A percentile compares a stretch with the other conserved stretches of the same genome.
Conservation (phyloP, 2,797 vertebrate species). For the Sebastes cheni region DNA sequence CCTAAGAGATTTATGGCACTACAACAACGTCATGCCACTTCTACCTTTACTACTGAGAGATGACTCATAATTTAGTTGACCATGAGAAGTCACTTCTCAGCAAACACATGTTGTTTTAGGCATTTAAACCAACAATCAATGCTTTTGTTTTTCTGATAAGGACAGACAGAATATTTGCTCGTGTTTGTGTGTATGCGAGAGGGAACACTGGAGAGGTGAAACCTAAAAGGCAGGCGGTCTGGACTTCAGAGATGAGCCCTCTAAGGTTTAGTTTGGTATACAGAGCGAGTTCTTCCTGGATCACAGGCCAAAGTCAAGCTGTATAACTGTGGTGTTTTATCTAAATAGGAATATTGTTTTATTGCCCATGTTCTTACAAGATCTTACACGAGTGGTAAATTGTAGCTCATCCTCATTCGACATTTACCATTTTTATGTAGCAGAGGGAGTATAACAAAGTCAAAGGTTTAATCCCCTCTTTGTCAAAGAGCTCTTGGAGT, state of each 20-base stretch:
- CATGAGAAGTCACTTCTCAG: neutral
- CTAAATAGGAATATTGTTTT: slow-evolving; percentile 8
- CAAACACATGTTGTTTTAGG: neutral
- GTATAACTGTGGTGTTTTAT: neutral
- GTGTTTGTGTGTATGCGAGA: neutral
- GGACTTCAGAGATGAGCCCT: neutral
- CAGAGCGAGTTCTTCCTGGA: neutral
- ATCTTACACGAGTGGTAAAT: neutral
- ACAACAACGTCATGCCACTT: neutral
- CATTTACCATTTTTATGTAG: neutral
- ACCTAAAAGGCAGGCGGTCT: neutral
- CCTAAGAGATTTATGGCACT: neutral
- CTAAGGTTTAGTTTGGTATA: neutral
- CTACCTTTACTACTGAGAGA: neutral
- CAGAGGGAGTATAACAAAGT: slow-evolving; percentile 9
- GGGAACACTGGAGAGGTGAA: neutral
- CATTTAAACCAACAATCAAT: neutral
- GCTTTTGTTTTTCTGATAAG: neutral
- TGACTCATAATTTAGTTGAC: neutral
- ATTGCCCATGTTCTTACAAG: neutral
- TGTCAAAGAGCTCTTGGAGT: neutral
- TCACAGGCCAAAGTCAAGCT: slow-evolving; percentile 20
- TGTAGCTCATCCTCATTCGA: neutral
- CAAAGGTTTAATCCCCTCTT: slow-evolving; percentile 37
- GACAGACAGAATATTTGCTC: neutral